Base-by-base conservation (phyloP, 2,797 vertebrate species). In the Trachurus trachurus region DNA sequence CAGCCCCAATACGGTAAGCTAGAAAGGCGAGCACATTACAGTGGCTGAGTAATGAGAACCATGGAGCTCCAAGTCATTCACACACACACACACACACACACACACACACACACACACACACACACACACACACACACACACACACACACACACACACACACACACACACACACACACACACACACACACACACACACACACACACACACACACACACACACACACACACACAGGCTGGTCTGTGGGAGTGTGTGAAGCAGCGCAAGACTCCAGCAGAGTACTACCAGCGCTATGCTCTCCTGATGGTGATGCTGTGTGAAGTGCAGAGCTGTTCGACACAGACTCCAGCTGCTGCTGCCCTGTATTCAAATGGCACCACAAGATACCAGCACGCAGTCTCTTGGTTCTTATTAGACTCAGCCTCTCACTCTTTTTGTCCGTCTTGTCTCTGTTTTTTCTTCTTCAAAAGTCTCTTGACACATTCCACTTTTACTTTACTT, bases 231-330 rank as follows among this genome's bases (percentile, higher is more conserved):
- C 26, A 26, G 1, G 3, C 70, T 76, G 53, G 81, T 87, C 88
- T 79, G 77, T 87, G 83, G 62, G 77, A 83, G 86, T 87, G 88
- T 90, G 90, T 78, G 87, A 84, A 84, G 85, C 88, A 81, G 88
- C 17, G 76, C 60, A 45, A 78, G 81, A 82, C 82, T 90, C 89
- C 86, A 89, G 80, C 87, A 89, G 88, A 86, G 90, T 74, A 81
- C 73, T 79, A 88, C 64, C 81, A 83, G 84, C 40, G 66, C 87
- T 70, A 26, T 74, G 80, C 83, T 88, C 88, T 90, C 87, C 85
- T 88, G 91, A 91, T 90, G 86, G 84, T 84, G 88, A 88, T 90
- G 86, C 87, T 69, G 89, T 92, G 90, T 92, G 90, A 93, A 91
- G 88, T 91, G 84, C 83, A 87, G 90, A 87, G 88, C 88, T 91